Base-by-base conservation (phyloP, 1,140 invertebrate species). In the Chironomus tepperi region DNA sequence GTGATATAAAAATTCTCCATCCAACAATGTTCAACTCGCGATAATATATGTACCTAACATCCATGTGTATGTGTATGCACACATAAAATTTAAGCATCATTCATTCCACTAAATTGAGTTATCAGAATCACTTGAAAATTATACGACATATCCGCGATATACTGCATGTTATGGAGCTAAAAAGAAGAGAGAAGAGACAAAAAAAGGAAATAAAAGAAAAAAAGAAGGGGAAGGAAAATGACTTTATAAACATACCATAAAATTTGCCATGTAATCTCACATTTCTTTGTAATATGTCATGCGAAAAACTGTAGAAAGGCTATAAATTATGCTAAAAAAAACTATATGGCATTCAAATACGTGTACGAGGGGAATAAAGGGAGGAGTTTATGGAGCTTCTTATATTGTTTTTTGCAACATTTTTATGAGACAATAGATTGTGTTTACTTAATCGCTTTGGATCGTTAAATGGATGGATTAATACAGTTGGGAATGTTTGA, bases 41-140 rank as follows among this genome's bases (percentile, higher is more conserved):
- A 57, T n/a, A 57, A 57, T 15, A 57, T n/a, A 57, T n/a, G n/a
- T 15, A 57, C 24, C 24, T 34, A 34, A 1, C 24, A 34, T 34
- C 47, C 12, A 8, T 10, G 43, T 10, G 43, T 10, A 47, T 10
- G 43, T 10, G 43, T 47, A 47, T 10, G 15, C 43, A 47, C 8
- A 47, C 43, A 10, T n/a, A 57, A n/a, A 57, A 57, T 57, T 57
- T 57, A n/a, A 57, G 47, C 47, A 57, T 57, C 65, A 18, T 70
- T 70, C 16, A 18, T 70, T 70, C 65, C 65, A 70, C 65, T 21
- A 70, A 70, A 70, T 70, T 70, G 65, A 70, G 65, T 70, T 19
- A 70, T 70, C 65, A 70, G 19, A 70, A 70, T 70, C 19, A 21
- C 65, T 70, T 70, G 65, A 70, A 70, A 70, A 70, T 70, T 70